Evolutionary conservation across 2,113 vertebrate genomes (phyloP).

Genomic region (Grammomys surdaster): DNA sequence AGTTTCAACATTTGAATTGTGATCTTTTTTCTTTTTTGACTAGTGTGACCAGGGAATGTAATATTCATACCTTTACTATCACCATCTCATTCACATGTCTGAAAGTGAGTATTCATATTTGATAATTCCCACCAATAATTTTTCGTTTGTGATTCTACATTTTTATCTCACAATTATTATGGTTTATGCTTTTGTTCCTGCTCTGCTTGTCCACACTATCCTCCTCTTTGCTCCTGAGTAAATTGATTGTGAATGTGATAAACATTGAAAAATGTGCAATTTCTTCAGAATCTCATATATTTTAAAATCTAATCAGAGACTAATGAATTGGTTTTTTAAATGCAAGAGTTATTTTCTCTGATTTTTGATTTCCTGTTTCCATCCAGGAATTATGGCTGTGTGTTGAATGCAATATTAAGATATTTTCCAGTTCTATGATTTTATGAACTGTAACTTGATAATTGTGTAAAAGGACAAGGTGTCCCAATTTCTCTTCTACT

Average conservation of each 20-base stretch:
- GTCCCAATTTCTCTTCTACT: background rate
- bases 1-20: background rate
- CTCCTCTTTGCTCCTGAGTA: background rate
- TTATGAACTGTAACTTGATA: conserved; percentile 51
- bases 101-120: background rate
- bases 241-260: conserved; percentile 49
- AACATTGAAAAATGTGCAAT: conserved; percentile 62
- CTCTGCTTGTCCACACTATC: conserved; percentile 8
- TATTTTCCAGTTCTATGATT: conserved; percentile 18
- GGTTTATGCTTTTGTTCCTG: conserved; percentile 6
- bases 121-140: background rate
- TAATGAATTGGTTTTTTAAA: background rate
- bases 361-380: conserved; percentile 5
- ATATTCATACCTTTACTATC: background rate
- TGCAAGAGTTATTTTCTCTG: background rate
- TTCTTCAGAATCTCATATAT: conserved; percentile 44
- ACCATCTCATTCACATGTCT: background rate
- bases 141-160: background rate
- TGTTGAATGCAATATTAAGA: conserved; percentile 45
- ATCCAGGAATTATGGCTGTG: conserved; percentile 2
- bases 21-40: background rate
- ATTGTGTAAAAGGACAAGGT: background rate
- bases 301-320: conserved; percentile 21
- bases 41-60: background rate
- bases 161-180: background rate